Conservation (phyloP, 2,888 invertebrate species). For the Yponomeuta evonymella region DNA sequence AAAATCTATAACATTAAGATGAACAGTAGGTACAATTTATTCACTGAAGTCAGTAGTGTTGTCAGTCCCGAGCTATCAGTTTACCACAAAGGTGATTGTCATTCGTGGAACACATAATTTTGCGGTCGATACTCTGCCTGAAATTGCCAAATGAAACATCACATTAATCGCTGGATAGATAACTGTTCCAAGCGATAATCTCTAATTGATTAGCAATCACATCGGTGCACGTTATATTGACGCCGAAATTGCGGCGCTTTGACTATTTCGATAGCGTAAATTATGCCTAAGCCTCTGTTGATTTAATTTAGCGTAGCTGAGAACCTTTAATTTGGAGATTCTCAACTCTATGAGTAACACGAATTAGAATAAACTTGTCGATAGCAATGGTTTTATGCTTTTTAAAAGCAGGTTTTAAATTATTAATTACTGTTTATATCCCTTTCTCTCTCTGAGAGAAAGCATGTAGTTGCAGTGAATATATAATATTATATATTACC, state of each 20-base stretch:
- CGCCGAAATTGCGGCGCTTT: neutral
- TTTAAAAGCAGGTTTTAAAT: too few species aligned
- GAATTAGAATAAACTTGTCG: too few species aligned
- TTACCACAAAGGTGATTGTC: neutral
- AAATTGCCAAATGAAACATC: conserved; percentile 35
- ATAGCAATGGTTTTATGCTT: too few species aligned
- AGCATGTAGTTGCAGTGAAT: too few species aligned
- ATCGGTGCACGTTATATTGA: conserved; percentile 29
- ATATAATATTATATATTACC: too few species aligned
- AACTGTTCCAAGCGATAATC: conserved; percentile 34
- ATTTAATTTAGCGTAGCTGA: neutral
- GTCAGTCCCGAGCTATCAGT: neutral
- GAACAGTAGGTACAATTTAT: neutral
- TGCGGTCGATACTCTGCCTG: conserved; percentile 41
- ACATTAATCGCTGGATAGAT: conserved; percentile 47
- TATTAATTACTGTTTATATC: too few species aligned
- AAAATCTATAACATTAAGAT: neutral
- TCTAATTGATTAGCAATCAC: conserved; percentile 41
- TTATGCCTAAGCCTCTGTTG: neutral
- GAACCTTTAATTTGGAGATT: neutral
- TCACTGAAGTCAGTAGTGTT: neutral
- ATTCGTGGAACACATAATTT: conserved; percentile 42
- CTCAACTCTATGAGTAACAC: too few species aligned
- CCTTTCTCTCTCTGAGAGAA: too few species aligned
- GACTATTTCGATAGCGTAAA: neutral